phyloP scores from a whole-genome alignment of 2,888 invertebrate genomes.

The Tetragonisca angustula region DNA sequence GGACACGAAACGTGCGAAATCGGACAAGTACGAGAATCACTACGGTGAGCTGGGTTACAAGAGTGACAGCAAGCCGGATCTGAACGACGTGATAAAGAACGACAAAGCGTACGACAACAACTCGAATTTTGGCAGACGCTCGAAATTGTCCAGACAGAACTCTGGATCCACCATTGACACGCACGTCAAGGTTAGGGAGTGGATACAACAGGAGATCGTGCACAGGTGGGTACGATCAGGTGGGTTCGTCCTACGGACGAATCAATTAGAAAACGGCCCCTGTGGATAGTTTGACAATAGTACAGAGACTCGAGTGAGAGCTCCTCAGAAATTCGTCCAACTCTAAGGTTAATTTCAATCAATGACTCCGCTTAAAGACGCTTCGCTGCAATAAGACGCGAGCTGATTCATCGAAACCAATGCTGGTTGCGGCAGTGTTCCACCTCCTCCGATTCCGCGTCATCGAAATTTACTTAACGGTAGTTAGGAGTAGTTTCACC shows the following conservation, averaged over 20 bases:
- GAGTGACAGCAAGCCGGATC: constrained; percentile 82
- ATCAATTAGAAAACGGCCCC: neutral
- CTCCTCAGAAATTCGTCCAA: constrained; percentile 32
- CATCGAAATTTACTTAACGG: neutral
- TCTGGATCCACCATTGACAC: constrained; percentile 93
- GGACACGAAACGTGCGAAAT: constrained; percentile 83
- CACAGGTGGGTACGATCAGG: constrained; percentile 84
- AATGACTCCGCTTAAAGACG: constrained; percentile 62
- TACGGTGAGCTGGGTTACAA: constrained; percentile 85
- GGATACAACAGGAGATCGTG: constrained; percentile 93
- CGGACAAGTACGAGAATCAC: constrained; percentile 84
- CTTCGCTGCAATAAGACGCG: constrained; percentile 58
- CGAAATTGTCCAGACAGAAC: constrained; percentile 89
- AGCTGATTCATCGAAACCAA: constrained; percentile 45
- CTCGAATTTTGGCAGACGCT: constrained; percentile 86
- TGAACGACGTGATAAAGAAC: constrained; percentile 82
- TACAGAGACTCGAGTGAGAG: constrained; percentile 35
- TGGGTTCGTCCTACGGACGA: neutral
- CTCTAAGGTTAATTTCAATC: constrained; percentile 70
- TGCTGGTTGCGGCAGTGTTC: constrained; percentile 1
- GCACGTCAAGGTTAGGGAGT: constrained; percentile 93
- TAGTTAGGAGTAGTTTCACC: neutral
- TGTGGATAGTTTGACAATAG: constrained; percentile 28
- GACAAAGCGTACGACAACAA: constrained; percentile 83
- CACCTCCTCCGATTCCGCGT: neutral